phyloP scores from a whole-genome alignment of 2,113 vertebrate species.

The Ciconia boyciana region DNA sequence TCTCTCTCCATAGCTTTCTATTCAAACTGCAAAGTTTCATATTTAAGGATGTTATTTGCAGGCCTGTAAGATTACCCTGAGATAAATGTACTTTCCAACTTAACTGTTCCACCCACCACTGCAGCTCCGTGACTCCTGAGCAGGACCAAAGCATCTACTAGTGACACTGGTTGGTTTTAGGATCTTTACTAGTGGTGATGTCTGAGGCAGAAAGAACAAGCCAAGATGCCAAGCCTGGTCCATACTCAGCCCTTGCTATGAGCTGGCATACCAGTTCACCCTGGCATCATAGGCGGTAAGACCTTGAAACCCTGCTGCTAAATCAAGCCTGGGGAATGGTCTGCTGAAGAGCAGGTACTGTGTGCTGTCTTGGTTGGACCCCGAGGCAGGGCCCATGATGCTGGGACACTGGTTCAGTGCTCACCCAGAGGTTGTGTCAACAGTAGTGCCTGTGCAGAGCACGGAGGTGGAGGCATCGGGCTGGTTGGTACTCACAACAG shows the following conservation, averaged over 20 bases:
- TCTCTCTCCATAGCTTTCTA: not conserved
- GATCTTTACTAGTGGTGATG: not conserved
- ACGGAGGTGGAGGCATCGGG: not conserved
- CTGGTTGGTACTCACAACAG: fast-evolving
- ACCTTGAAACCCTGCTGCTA: not conserved
- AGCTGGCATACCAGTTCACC: not conserved
- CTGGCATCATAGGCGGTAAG: not conserved
- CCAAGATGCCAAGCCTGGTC: not conserved
- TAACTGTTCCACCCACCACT: not conserved
- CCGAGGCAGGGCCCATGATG: not conserved
- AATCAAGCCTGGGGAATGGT: not conserved
- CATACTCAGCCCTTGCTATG: not conserved
- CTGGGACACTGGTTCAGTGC: not conserved
- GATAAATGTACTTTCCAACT: not conserved
- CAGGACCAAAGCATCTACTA: not conserved
- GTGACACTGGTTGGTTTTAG: not conserved
- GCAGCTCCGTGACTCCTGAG: not conserved
- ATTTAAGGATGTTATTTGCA: not conserved
- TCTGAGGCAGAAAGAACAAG: not conserved
- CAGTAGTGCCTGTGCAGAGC: not conserved
- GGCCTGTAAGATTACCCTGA: not conserved
- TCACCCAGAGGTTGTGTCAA: not conserved
- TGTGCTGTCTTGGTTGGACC: not conserved
- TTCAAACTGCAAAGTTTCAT: not conserved
- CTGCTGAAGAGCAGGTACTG: not conserved